phyloP scores from a whole-genome alignment of 2,888 invertebrate species.

The Parnassius smintheus region DNA sequence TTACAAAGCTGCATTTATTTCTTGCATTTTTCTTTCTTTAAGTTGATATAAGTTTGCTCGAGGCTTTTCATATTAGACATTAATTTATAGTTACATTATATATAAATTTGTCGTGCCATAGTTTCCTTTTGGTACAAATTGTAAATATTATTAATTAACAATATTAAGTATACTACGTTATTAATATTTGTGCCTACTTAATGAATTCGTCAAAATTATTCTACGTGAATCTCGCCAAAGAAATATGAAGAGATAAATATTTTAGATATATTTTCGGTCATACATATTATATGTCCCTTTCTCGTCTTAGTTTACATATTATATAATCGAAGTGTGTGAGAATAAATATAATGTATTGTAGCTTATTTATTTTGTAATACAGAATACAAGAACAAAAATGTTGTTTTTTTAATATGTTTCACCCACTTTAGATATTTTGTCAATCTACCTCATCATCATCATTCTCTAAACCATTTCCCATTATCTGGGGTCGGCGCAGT shows the following conservation, averaged over 20 bases:
- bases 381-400: conserved; percentile 38
- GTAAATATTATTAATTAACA: conserved; percentile 39
- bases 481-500: too few relatives aligned
- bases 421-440: too few relatives aligned
- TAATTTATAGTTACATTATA: conserved; percentile 8
- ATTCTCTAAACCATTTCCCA: too few relatives aligned
- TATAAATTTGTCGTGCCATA: conserved; percentile 35
- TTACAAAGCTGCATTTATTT: conserved; percentile 41
- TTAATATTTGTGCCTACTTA: conserved; percentile 4
- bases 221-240: conserved; percentile 43
- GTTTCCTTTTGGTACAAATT: conserved; percentile 35
- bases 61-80: conserved; percentile 3
- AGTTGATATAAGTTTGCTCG: conserved; percentile 26
- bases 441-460: too few relatives aligned
- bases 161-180: conserved; percentile 11
- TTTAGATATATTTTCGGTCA: conserved; percentile 23
- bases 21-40: conserved; percentile 36
- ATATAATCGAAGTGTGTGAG: conserved; percentile 44
- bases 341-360: conserved; percentile 54
- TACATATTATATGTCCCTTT: conserved; percentile 33
- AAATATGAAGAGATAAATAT: conserved; percentile 32
- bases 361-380: conserved; percentile 71
- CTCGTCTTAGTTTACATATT: conserved; percentile 39
- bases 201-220: conserved; percentile 32
- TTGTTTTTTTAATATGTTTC: neutral